Evolutionary conservation across 2,797 vertebrate species (phyloP).

Genomic region (Phaenicophaeus curvirostris): DNA sequence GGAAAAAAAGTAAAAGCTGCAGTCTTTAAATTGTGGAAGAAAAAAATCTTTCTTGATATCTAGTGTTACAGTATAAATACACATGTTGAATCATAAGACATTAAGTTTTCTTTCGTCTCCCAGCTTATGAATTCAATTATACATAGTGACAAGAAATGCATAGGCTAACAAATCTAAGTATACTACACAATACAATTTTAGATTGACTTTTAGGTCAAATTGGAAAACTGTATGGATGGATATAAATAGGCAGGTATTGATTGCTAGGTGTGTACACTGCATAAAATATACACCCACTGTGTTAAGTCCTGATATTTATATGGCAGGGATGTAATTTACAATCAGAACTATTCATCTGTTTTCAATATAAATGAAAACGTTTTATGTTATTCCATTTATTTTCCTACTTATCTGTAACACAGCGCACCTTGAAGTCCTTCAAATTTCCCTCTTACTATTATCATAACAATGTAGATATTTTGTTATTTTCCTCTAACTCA

Average conservation of each 20-base stretch:
- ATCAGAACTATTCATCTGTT: background rate
- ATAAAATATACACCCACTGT: background rate
- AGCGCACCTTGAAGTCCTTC: background rate
- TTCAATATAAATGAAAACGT: background rate
- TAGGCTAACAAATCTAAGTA: background rate
- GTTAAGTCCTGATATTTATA: background rate
- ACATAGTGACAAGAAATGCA: background rate
- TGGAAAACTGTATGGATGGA: background rate
- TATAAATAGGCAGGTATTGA: background rate
- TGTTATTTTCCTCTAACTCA: background rate
- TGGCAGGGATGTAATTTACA: background rate
- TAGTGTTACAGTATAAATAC: background rate
- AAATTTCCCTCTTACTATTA: background rate
- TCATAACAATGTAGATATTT: background rate
- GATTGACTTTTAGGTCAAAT: background rate
- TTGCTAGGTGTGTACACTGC: background rate
- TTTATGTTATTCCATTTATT: background rate
- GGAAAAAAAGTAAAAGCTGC: background rate
- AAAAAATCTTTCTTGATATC: fast-evolving
- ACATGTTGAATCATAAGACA: background rate
- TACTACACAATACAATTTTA: background rate
- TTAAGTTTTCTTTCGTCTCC: background rate
- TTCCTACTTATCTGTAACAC: background rate
- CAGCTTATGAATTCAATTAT: background rate
- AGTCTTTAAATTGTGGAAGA: background rate